These are phyloP conservation scores for Leucophenga varia DNA, from an alignment of 1,140 invertebrate species.

Conservation along the genomic window DNA sequence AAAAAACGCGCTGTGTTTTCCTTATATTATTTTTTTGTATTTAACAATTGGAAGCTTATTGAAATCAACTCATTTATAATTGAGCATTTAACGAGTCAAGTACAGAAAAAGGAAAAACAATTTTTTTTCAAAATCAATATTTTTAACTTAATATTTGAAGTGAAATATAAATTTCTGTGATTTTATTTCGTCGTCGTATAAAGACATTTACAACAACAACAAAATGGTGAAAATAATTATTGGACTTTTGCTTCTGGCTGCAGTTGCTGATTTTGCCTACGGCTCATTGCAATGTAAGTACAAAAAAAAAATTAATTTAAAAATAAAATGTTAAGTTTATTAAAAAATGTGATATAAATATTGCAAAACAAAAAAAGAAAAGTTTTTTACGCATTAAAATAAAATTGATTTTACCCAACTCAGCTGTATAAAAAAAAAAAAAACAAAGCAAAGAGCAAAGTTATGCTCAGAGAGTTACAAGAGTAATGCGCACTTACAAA, in stretches of 20 bases:
- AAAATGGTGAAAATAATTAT: conserved; percentile 43
- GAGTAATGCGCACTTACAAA: conserved; percentile 18
- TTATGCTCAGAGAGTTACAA: conserved; percentile 8
- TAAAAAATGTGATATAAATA: conserved; percentile 15
- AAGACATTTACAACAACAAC: conserved; percentile 32
- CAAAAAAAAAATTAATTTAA: conserved; percentile 1
- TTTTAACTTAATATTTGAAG: conserved; percentile 27
- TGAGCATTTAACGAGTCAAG: conserved; percentile 35
- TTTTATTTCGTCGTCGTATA: conserved; percentile 40
- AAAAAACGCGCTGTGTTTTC: conserved; percentile 11
- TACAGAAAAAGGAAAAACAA: conserved; percentile 6
- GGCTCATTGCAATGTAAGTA: conserved; percentile 43
- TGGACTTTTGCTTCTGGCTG: conserved; percentile 36
- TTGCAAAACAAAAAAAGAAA: too few species aligned
- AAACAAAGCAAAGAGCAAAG: conserved; percentile 3
- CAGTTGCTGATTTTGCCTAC: conserved; percentile 29
- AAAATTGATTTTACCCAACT: too few species aligned
- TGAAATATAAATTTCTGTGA: conserved; percentile 51
- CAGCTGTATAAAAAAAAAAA: too few species aligned
- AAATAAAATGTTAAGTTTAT: background rate
- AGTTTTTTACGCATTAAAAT: too few species aligned
- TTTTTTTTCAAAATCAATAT: conserved; percentile 17
- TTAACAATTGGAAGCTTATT: conserved; percentile 35
- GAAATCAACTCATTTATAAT: conserved; percentile 45
- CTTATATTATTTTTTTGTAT: too few species aligned